phyloP scores from a whole-genome alignment of 2,113 vertebrate species.

The Zootoca vivipara region DNA sequence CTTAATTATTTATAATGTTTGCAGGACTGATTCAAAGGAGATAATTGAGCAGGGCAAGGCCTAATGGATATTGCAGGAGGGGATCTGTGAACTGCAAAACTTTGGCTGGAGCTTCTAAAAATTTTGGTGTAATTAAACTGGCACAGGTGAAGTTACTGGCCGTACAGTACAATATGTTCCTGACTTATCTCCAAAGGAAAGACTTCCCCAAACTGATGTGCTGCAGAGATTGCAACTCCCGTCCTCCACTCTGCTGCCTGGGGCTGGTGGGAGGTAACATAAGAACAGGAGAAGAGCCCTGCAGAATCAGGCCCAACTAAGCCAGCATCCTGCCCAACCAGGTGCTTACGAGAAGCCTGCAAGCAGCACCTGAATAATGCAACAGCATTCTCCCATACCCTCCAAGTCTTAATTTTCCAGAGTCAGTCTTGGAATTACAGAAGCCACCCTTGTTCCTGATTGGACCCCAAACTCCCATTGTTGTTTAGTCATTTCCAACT shows the following conservation, averaged over 20 bases:
- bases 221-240: neutral
- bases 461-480: too few relatives aligned
- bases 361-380: too few relatives aligned
- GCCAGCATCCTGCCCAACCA: too few relatives aligned
- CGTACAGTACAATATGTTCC: accelerated
- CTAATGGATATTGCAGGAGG: slow-evolving; percentile 3
- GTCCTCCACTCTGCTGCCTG: neutral
- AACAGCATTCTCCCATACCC: too few relatives aligned
- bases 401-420: too few relatives aligned
- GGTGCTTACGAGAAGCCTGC: too few relatives aligned
- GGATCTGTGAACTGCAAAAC: slow-evolving; percentile 1
- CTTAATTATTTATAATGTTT: slow-evolving; percentile 26
- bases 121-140: slow-evolving; percentile 5
- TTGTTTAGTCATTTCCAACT: too few relatives aligned
- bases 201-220: neutral
- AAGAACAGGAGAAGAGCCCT: too few relatives aligned
- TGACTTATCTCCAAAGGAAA: neutral
- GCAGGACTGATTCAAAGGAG: slow-evolving; percentile 46
- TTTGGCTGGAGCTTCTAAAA: neutral
- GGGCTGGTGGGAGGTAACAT: neutral
- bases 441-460: too few relatives aligned
- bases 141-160: neutral
- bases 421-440: too few relatives aligned
- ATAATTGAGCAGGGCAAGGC: slow-evolving; percentile 42
- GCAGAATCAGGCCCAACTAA: too few relatives aligned